Conservation (phyloP, 2,797 vertebrate species). For the Chelon labrosus region DNA sequence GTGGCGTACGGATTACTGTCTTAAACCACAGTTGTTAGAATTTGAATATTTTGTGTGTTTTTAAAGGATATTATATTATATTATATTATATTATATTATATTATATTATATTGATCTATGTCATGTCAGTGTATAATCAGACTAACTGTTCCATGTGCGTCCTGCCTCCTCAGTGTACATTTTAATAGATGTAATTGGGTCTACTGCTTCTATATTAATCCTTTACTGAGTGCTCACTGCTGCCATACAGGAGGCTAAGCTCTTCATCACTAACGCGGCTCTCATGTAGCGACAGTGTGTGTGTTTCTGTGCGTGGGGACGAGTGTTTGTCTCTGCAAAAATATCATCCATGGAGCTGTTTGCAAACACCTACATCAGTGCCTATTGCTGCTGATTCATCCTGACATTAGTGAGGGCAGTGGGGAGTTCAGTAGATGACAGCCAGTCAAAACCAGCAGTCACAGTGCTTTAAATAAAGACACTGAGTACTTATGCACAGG, state of each 20-base stretch:
- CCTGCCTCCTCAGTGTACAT: conserved; percentile 4
- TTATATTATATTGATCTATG: neutral
- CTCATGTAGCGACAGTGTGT: conserved; percentile 10
- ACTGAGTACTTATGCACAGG: conserved; percentile 18
- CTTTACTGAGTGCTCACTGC: conserved; percentile 42
- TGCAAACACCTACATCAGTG: conserved; percentile 39
- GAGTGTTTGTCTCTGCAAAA: conserved; percentile 17
- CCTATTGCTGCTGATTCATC: conserved; percentile 30
- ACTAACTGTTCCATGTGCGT: neutral
- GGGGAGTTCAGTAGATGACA: conserved; percentile 36
- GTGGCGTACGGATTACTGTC: conserved; percentile 25
- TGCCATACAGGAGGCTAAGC: conserved; percentile 27
- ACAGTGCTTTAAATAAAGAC: conserved; percentile 25
- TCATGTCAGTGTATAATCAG: neutral
- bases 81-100: conserved; percentile 9
- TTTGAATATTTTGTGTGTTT: conserved; percentile 29
- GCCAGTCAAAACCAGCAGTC: conserved; percentile 28
- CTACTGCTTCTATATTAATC: conserved; percentile 57
- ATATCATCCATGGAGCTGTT: conserved; percentile 10
- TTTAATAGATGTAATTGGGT: conserved; percentile 54
- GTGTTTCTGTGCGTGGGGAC: neutral
- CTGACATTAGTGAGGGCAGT: conserved; percentile 21
- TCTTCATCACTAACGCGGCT: conserved; percentile 36
- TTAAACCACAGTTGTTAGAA: conserved; percentile 17
- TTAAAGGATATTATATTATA: conserved; percentile 3